Evolutionary conservation across 2,113 vertebrate genomes (phyloP).

Genomic region (Tringa solitaria): DNA sequence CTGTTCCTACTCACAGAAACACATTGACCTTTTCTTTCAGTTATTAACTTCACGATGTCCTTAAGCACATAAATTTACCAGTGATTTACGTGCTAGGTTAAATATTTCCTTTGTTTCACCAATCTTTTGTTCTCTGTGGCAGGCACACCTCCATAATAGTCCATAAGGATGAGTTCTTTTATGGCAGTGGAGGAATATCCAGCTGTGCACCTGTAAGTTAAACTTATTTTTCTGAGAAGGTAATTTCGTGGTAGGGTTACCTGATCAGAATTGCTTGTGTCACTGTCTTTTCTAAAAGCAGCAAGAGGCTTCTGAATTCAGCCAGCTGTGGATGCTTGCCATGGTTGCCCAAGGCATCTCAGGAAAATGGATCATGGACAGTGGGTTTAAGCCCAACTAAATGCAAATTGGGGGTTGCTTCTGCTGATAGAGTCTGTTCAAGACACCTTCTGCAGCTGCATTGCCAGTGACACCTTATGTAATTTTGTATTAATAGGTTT

Average conservation of each 20-base stretch:
- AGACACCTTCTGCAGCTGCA: not conserved
- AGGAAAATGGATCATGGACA: not conserved
- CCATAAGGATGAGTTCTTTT: conserved; percentile 92
- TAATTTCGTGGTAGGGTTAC: not conserved
- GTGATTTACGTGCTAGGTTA: not conserved
- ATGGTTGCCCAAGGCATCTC: not conserved
- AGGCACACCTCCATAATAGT: conserved; percentile 95
- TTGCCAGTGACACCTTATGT: not conserved
- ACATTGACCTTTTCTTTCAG: not conserved
- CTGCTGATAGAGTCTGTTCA: not conserved
- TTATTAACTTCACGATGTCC: not conserved
- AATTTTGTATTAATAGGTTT: not conserved
- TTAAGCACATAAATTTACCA: not conserved
- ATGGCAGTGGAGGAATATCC: conserved; percentile 85
- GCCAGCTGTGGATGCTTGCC: not conserved
- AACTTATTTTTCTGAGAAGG: not conserved
- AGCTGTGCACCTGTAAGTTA: conserved; percentile 88
- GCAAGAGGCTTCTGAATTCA: not conserved
- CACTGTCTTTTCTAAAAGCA: not conserved
- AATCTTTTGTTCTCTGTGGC: not conserved
- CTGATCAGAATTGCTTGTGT: not conserved
- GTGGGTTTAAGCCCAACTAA: not conserved
- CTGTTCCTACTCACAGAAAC: not conserved
- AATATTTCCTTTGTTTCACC: not conserved
- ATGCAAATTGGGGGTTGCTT: not conserved